Conservation (phyloP, 2,113 vertebrate species). For the Prietella phreatophila region DNA sequence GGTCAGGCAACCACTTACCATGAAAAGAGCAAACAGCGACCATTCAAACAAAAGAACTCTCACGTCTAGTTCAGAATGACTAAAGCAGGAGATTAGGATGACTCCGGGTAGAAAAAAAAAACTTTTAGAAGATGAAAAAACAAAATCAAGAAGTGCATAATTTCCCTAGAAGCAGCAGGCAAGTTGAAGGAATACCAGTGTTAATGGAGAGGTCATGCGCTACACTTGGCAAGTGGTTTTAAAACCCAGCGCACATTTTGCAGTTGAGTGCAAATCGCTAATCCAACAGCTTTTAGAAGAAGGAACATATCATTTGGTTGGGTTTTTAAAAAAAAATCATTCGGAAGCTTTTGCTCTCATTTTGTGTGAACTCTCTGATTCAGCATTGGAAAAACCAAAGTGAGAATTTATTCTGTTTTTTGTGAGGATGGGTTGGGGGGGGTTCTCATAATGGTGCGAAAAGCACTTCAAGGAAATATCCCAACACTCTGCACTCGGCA, state of each 20-base stretch:
- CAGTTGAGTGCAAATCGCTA: slow-evolving; percentile 63
- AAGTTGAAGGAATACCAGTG: slow-evolving; percentile 51
- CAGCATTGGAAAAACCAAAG: background rate
- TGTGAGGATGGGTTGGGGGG: too few relatives aligned
- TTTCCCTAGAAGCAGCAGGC: slow-evolving; percentile 57
- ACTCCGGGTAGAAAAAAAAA: slow-evolving; percentile 50
- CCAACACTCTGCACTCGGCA: background rate
- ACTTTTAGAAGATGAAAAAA: slow-evolving; percentile 57
- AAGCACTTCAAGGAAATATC: slow-evolving; percentile 27
- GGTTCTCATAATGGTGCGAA: background rate
- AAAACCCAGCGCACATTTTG: slow-evolving; percentile 46
- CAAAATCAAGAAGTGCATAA: slow-evolving; percentile 61
- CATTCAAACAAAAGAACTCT: slow-evolving; percentile 46
- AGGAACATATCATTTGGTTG: slow-evolving; percentile 18
- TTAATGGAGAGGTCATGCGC: slow-evolving; percentile 60
- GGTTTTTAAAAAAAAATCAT: background rate
- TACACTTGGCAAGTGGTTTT: slow-evolving; percentile 59
- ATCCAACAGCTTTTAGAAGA: slow-evolving; percentile 63
- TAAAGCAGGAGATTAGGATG: slow-evolving; percentile 34
- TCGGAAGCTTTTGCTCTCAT: background rate
- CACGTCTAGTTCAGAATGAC: slow-evolving; percentile 34
- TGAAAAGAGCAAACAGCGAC: slow-evolving; percentile 38
- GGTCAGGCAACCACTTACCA: slow-evolving; percentile 28
- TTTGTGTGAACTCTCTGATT: background rate
- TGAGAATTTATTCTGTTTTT: background rate